Evolutionary conservation across 2,797 vertebrate genomes (phyloP).

Genomic region (Tapera naevia): DNA sequence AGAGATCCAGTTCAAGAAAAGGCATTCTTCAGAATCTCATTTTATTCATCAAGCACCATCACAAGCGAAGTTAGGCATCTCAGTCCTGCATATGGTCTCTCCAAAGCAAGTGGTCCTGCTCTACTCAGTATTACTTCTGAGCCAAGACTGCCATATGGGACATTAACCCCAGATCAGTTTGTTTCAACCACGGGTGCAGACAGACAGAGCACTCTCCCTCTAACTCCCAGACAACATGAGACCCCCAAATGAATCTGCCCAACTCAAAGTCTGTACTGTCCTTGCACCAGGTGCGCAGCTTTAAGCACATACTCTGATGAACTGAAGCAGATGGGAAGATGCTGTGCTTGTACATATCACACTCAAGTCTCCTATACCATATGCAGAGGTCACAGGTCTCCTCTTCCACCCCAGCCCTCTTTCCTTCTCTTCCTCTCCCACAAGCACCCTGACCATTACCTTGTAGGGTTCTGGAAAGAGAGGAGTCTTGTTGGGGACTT

Average conservation of each 20-base stretch:
- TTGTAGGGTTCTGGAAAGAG: constrained; percentile 96
- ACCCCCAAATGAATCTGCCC: neutral
- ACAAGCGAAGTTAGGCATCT: neutral
- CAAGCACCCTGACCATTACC: constrained; percentile 64
- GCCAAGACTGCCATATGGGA: neutral
- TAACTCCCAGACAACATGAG: neutral
- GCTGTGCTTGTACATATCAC: neutral
- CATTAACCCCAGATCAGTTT: neutral
- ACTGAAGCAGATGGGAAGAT: neutral
- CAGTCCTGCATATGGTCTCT: neutral
- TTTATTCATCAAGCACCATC: neutral
- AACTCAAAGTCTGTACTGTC: neutral
- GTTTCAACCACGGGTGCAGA: neutral
- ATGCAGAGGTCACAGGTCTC: neutral
- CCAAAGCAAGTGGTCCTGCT: neutral
- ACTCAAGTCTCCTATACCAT: neutral
- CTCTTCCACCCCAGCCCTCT: neutral
- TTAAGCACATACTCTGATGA: neutral
- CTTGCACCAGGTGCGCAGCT: neutral
- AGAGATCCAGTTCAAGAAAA: neutral
- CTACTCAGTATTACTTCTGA: neutral
- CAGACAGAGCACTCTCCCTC: neutral
- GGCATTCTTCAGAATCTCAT: neutral
- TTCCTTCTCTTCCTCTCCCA: neutral
- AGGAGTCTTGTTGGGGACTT: constrained; percentile 79